Evolutionary conservation across 2,888 invertebrate species (phyloP), one percentile per base, ranked within the genome.

Genomic region (Schizotus pectinicornis): DNA sequence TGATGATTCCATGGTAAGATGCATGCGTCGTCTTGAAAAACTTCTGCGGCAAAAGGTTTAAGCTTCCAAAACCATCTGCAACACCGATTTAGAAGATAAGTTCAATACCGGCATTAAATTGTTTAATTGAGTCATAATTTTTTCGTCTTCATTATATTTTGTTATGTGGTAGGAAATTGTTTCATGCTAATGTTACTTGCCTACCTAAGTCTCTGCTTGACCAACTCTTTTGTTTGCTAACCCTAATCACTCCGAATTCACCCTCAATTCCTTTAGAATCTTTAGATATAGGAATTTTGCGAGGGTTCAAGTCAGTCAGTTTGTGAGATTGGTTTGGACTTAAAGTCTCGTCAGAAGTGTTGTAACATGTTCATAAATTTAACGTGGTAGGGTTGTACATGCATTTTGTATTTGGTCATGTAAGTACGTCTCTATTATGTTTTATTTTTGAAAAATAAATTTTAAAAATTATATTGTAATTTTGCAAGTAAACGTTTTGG

Each of bases 111-210:
- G 94, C 56, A 92, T 97, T 66, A 91, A 91, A 73, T 80, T 93
- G 63, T 87, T 99, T 56, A 99, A 99, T 80, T 86, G 99, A 66
- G 99, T 99, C 79, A 99, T 99, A 76, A 94, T 99, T n/a, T 99
- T 99, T 81, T 99, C 99, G 13, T 98, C 98, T 53, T 35, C 32
- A 51, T 36, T 33, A 12, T 45, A 34, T 50, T 54, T 43, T 22
- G 45, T 59, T 39, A 55, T 22, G 3, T 22, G 22, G 22, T 22
- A 34, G 12, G 14, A 45, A 38, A 48, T 42, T 59, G 11, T 56
- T 48, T 42, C 56, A 43, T 57, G n/a, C n/a, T n/a, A n/a, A n/a
- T n/a, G n/a, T n/a, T n/a, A n/a, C n/a, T n/a, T n/a, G n/a, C n/a
- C n/a, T n/a, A n/a, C n/a, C n/a, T n/a, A n/a, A n/a, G n/a, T n/a